Evolutionary conservation across 2,797 vertebrate genomes (phyloP), one percentile per base, ranked within the genome.

Genomic region (Rhinogobio ventralis): DNA sequence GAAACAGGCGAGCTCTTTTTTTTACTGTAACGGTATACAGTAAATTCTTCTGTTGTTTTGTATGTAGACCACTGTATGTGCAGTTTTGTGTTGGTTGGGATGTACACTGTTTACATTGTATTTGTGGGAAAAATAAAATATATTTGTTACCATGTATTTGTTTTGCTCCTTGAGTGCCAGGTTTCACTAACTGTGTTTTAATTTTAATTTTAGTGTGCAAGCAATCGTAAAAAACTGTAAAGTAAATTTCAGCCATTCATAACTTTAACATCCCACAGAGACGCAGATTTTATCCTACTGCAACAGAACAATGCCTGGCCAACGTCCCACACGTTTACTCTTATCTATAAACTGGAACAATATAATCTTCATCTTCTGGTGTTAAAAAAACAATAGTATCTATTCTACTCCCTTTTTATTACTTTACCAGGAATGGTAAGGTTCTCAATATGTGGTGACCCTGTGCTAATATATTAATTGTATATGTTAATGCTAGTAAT

Each of bases 201-300:
- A n/a, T n/a, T n/a, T n/a, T n/a, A n/a, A n/a, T n/a, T n/a, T n/a
- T n/a, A n/a, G n/a, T n/a, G n/a, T n/a, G n/a, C n/a, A n/a, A n/a
- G n/a, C n/a, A n/a, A n/a, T n/a, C n/a, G n/a, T n/a, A n/a, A n/a
- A n/a, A n/a, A n/a, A n/a, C n/a, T n/a, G n/a, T n/a, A 36, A 73
- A 46, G 55, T 73, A 10, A 83, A 51, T 64, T 74, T 64, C 45
- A 42, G 62, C 36, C 20, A 55, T 79, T 67, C 7, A 13, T n/a
- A 68, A 68, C n/a, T 42, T 77, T 36, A 64, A 64, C 57, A 20
- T 39, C 13, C 49, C 45, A 6, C 57, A 53, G 5, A 51, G 15
- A 20, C 1, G 13, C 28, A 49, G 49, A 9, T 42, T 23, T 5
- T 62, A 28, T 17, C 19, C 33, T n/a, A 15, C 68, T 33, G 17